Conservation (phyloP, 2,797 vertebrate genomes). For the Microchirus variegatus region DNA sequence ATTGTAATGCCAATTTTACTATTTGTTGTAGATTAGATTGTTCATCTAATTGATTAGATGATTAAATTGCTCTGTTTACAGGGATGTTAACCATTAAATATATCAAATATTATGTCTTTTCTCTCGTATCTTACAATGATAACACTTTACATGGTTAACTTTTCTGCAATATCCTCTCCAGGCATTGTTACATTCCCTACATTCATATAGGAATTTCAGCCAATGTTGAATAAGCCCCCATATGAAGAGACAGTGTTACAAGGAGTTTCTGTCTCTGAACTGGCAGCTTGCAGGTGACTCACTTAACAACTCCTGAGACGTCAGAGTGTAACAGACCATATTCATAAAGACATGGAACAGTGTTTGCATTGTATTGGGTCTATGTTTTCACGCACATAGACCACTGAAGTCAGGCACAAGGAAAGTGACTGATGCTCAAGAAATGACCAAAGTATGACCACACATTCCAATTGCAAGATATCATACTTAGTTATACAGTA, state of each 20-base stretch:
- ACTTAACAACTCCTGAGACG: constrained; percentile 26
- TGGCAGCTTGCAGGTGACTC: constrained; percentile 17
- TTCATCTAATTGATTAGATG: no score
- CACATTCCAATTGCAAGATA: not conserved
- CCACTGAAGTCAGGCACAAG: not conserved
- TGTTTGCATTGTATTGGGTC: constrained; percentile 30
- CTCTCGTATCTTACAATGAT: no score
- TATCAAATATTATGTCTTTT: no score
- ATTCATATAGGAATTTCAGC: not conserved
- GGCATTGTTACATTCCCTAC: no score
- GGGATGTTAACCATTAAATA: no score
- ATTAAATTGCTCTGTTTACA: no score
- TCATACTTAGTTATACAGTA: not conserved
- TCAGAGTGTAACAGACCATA: constrained; percentile 3
- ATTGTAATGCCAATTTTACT: not conserved
- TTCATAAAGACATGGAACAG: constrained; percentile 28
- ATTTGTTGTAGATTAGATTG: no score
- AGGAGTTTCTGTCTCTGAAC: constrained; percentile 21
- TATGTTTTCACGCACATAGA: constrained; percentile 6
- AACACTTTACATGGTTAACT: no score
- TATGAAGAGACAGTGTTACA: constrained; percentile 1
- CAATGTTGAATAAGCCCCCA: not conserved
- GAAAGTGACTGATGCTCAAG: not conserved
- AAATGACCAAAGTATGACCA: not conserved
- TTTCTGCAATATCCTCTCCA: no score